Evolutionary conservation across 2,797 vertebrate species (phyloP).

Genomic region (Brachymystax lenok): DNA sequence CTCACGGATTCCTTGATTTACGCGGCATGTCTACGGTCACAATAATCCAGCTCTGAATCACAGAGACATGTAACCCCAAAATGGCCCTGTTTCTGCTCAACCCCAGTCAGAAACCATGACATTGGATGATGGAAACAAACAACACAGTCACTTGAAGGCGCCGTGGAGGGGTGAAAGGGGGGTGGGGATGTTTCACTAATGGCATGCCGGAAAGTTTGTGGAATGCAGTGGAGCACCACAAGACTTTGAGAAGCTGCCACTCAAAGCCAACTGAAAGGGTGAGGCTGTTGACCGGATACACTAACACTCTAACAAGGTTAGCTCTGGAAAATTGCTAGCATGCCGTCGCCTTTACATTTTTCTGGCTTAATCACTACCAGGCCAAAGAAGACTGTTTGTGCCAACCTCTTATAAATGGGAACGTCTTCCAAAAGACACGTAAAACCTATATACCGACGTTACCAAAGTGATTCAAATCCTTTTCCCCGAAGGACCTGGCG

Average conservation of each 20-base stretch:
- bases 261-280: constrained; percentile 24
- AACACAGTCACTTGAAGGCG: constrained; percentile 44
- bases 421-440: constrained; percentile 40
- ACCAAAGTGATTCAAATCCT: constrained; percentile 48
- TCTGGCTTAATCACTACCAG: constrained; percentile 20
- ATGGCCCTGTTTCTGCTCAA: constrained; percentile 16
- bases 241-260: constrained; percentile 20
- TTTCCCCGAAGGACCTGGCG: constrained; percentile 41
- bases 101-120: constrained; percentile 43
- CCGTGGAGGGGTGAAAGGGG: constrained; percentile 16
- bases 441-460: constrained; percentile 44
- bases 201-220: constrained; percentile 20
- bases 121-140: constrained; percentile 41
- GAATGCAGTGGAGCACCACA: constrained; percentile 25
- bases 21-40: constrained; percentile 1
- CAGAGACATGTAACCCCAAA: constrained; percentile 5
- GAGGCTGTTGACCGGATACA: constrained; percentile 32
- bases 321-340: constrained; percentile 34
- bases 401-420: constrained; percentile 34
- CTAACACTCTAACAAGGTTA: constrained; percentile 40
- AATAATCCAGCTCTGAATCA: constrained; percentile 28
- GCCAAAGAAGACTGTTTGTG: constrained; percentile 47
- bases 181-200: constrained; percentile 15
- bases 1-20: neutral
- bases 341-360: constrained; percentile 29